Base-by-base conservation (phyloP, 37 sponge, comb jelly and placozoan species). In the Beroe forskalii region DNA sequence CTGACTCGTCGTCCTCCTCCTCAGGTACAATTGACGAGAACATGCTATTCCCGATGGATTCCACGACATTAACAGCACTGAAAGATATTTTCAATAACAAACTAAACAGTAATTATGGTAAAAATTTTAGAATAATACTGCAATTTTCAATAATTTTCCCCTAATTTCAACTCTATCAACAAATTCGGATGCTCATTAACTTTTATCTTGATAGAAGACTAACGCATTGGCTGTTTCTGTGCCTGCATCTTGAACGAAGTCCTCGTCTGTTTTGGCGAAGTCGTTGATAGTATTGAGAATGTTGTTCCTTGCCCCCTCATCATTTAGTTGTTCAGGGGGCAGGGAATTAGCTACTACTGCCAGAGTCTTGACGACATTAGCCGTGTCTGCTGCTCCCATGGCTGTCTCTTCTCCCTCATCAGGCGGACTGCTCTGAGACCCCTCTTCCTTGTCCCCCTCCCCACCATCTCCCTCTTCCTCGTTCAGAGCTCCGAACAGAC, bases 241-340 rank as follows among this genome's bases (percentile, higher is more conserved):
- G 33, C 72, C 72, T 69, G 72, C 72, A 69, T 69, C 72, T 17
- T 69, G 72, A 19, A 69, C 72, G 32, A 69, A 69, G 39, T 69
- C 72, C 17, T 33, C 72, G 72, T 69, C 72, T 36, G 28, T 33
- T 32, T 69, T 32, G 38, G 72, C 72, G 72, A 69, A 69, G 72
- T 6, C 6, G 72, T 35, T 69, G 36, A 69, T 69, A 4, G 72
- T 32, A 33, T 37, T 32, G 4, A 69, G 72, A 17, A 69, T 69
- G 19, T 69, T 69, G 19, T 69, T 69, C 72, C 32, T 27, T 2
- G 28, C 32, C 19, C 32, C 72, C 37, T 27, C 33, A 69, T 69
- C 32, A 36, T 33, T 37, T 6, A 69, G 38, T 14, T 33, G 37
- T 3, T 31, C 35, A 1, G 72, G 72, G 9, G 72, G 72, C 20